These are phyloP conservation scores for Dascyllus trimaculatus DNA, from an alignment of 2,113 vertebrate genomes.

Conservation along the genomic window DNA sequence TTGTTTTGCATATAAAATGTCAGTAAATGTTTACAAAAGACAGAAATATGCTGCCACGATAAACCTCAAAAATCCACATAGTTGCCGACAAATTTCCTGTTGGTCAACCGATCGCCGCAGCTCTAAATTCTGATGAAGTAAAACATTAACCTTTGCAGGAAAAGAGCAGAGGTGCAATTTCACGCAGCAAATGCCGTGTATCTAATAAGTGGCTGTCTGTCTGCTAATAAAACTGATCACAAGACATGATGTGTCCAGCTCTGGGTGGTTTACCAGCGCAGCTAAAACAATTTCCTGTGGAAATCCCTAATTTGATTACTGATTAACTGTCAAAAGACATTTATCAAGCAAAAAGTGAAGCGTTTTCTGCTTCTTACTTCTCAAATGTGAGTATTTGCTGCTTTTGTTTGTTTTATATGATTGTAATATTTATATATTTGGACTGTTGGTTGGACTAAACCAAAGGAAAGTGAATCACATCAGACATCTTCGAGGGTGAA, in stretches of 20 bases:
- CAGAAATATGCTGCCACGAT: too few relatives aligned
- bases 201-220: not conserved
- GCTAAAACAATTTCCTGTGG: slow-evolving; percentile 19
- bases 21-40: not conserved
- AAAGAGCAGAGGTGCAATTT: slow-evolving; percentile 4
- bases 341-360: not conserved
- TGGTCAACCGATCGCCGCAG: not conserved
- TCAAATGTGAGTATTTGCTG: not conserved
- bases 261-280: not conserved
- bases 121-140: not conserved
- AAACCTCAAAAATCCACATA: not conserved
- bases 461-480: slow-evolving; percentile 31
- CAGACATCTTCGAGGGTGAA: slow-evolving; percentile 37
- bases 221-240: slow-evolving; percentile 2
- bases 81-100: not conserved
- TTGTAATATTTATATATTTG: not conserved
- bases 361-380: not conserved
- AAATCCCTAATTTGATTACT: slow-evolving; percentile 22
- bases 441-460: not conserved
- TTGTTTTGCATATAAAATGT: not conserved
- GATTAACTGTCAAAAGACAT: slow-evolving; percentile 12
- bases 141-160: not conserved
- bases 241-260: slow-evolving; percentile 6
- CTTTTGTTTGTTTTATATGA: not conserved
- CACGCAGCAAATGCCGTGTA: not conserved